These are phyloP conservation scores for Scaptomyza tumidula DNA, from an alignment of 2,888 invertebrate species.

Conservation along the genomic window DNA sequence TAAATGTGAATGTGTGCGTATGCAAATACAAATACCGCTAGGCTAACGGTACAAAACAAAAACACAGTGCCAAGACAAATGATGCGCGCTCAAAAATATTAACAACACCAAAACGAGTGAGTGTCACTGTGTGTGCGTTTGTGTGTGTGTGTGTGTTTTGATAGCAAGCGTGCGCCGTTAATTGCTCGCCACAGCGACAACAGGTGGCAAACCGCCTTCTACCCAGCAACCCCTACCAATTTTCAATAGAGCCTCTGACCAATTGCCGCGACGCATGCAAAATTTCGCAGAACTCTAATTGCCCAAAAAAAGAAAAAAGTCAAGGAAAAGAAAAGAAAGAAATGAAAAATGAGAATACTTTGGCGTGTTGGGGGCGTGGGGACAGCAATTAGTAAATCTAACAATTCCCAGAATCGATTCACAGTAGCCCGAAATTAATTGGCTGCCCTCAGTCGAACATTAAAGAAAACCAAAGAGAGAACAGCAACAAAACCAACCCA, in stretches of 20 bases:
- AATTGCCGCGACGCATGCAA: slow-evolving; percentile 60
- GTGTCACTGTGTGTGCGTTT: slow-evolving; percentile 20
- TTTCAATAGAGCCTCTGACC: slow-evolving; percentile 37
- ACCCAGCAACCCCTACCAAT: slow-evolving; percentile 4
- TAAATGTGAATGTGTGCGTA: slow-evolving; percentile 18
- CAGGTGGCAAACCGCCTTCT: slow-evolving; percentile 60
- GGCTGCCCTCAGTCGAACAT: slow-evolving; percentile 46
- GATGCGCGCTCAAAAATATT: slow-evolving; percentile 43
- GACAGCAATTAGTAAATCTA: slow-evolving; percentile 80
- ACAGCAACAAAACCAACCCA: slow-evolving; percentile 19
- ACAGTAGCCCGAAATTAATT: slow-evolving; percentile 71
- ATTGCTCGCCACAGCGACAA: slow-evolving; percentile 64
- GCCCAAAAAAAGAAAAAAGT: slow-evolving; percentile 13
- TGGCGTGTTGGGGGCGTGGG: slow-evolving; percentile 46
- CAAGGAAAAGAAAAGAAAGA: background rate
- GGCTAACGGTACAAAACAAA: slow-evolving; percentile 46
- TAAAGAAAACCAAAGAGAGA: slow-evolving; percentile 17
- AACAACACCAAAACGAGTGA: slow-evolving; percentile 34
- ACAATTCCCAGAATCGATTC: slow-evolving; percentile 81
- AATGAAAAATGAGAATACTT: background rate
- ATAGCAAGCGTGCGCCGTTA: slow-evolving; percentile 46
- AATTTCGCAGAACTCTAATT: slow-evolving; percentile 73
- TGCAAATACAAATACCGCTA: slow-evolving; percentile 36
- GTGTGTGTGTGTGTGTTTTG: slow-evolving; percentile 30
- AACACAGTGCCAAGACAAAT: slow-evolving; percentile 47